Conservation (phyloP, 2,888 invertebrate species). For the Corythucha ciliata region DNA sequence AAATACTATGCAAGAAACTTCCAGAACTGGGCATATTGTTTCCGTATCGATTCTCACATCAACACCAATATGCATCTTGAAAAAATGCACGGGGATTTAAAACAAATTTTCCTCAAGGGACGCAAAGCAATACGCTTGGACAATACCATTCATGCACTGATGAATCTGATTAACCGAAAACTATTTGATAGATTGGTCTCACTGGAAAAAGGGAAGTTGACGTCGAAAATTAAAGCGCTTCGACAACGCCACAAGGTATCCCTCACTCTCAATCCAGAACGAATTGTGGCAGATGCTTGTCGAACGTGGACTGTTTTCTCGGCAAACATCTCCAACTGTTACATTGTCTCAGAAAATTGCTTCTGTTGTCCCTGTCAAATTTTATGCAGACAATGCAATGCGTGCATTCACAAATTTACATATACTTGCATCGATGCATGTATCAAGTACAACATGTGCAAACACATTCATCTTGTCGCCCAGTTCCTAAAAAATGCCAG, state of each 20-base stretch:
- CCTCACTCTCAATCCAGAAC: not conserved
- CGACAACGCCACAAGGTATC: constrained; percentile 6
- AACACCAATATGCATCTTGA: constrained; percentile 36
- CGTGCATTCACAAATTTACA: constrained; percentile 5
- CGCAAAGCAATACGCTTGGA: constrained; percentile 27
- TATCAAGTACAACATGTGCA: constrained; percentile 6
- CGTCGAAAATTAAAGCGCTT: not conserved
- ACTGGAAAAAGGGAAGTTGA: constrained; percentile 1
- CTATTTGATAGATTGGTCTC: not conserved
- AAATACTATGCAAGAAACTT: not conserved
- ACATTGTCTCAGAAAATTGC: not conserved
- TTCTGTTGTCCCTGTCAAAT: not conserved
- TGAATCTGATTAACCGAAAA: not conserved
- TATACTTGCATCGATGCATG: constrained; percentile 6
- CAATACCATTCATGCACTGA: constrained; percentile 14
- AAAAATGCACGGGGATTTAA: constrained; percentile 30
- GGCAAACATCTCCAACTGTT: not conserved
- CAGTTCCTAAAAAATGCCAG: no score
- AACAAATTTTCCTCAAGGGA: constrained; percentile 29
- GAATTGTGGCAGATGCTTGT: not conserved
- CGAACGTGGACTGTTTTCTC: constrained; percentile 8
- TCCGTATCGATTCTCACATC: constrained; percentile 28
- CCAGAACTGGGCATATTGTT: constrained; percentile 29
- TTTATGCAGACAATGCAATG: not conserved
- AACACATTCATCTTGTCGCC: constrained; percentile 11